phyloP scores from a whole-genome alignment of 2,113 vertebrate genomes.

The Tragelaphus strepsiceros region DNA sequence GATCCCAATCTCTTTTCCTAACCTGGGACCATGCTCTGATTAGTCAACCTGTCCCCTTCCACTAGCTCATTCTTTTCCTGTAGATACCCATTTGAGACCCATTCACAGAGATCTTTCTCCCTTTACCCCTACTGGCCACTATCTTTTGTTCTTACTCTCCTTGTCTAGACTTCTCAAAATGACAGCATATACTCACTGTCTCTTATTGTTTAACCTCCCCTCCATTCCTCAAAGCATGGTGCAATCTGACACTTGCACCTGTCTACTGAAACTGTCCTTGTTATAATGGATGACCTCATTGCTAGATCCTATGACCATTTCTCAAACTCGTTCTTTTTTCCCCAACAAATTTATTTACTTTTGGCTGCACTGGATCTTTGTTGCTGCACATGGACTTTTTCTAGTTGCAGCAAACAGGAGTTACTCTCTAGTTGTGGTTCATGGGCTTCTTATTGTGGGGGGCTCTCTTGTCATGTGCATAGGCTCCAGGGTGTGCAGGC shows the following conservation, averaged over 20 bases:
- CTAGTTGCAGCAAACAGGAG: not conserved
- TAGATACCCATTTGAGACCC: not conserved
- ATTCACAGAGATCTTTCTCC: not conserved
- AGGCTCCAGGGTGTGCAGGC: not conserved
- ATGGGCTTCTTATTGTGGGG: not conserved
- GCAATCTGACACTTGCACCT: not conserved
- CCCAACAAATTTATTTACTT: not conserved
- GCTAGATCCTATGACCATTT: not conserved
- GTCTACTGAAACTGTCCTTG: not conserved
- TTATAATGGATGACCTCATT: not conserved
- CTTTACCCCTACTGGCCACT: not conserved
- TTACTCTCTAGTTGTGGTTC: not conserved
- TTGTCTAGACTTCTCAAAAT: not conserved
- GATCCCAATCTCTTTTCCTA: not conserved
- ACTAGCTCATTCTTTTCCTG: not conserved
- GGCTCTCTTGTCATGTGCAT: not conserved
- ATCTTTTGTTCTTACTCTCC: not conserved
- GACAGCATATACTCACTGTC: too few relatives aligned
- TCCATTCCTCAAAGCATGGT: not conserved
- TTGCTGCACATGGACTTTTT: not conserved
- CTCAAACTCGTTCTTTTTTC: not conserved
- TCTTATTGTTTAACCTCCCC: not conserved
- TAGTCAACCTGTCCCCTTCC: not conserved
- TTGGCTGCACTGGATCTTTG: not conserved
- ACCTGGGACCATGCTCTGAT: not conserved